phyloP scores from a whole-genome alignment of 2,113 vertebrate species.

The Limanda limanda region DNA sequence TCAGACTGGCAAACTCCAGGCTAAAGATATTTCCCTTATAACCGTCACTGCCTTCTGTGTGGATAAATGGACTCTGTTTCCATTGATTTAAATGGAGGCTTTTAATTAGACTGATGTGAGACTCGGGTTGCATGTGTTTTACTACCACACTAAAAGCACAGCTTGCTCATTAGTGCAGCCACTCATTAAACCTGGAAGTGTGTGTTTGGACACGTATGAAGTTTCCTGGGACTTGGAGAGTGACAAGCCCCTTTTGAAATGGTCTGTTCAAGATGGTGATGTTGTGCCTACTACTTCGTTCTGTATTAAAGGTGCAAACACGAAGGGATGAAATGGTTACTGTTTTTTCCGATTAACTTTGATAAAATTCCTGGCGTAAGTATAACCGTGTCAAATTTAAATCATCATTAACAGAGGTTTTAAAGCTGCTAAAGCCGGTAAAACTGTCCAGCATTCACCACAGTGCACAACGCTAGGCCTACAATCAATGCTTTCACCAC shows the following conservation, averaged over 20 bases:
- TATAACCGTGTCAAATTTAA: too few species aligned
- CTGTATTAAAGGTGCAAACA: not conserved
- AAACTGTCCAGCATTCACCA: too few species aligned
- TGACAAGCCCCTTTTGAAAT: not conserved
- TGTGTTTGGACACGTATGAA: slow-evolving; percentile 7
- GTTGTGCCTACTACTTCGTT: not conserved
- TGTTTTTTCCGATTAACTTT: too few species aligned
- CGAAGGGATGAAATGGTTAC: too few species aligned
- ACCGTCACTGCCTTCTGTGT: slow-evolving; percentile 29
- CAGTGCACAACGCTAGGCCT: too few species aligned
- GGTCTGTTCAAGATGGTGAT: not conserved
- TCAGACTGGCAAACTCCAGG: slow-evolving; percentile 28
- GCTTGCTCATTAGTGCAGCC: slow-evolving; percentile 64
- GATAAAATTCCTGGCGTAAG: too few species aligned
- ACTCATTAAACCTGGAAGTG: slow-evolving; percentile 47
- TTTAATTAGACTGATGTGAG: slow-evolving; percentile 70
- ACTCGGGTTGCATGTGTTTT: slow-evolving; percentile 61
- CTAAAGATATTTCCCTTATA: slow-evolving; percentile 28
- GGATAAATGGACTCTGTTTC: slow-evolving; percentile 43
- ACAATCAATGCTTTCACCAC: too few species aligned
- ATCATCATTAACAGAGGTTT: too few species aligned
- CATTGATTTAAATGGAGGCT: slow-evolving; percentile 53
- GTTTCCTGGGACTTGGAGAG: not conserved
- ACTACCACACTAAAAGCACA: slow-evolving; percentile 61
- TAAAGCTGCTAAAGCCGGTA: too few species aligned